Evolutionary conservation across 1,140 invertebrate species (phyloP), one percentile per base, ranked within the genome.

Genomic region (Piezodorus guildinii): DNA sequence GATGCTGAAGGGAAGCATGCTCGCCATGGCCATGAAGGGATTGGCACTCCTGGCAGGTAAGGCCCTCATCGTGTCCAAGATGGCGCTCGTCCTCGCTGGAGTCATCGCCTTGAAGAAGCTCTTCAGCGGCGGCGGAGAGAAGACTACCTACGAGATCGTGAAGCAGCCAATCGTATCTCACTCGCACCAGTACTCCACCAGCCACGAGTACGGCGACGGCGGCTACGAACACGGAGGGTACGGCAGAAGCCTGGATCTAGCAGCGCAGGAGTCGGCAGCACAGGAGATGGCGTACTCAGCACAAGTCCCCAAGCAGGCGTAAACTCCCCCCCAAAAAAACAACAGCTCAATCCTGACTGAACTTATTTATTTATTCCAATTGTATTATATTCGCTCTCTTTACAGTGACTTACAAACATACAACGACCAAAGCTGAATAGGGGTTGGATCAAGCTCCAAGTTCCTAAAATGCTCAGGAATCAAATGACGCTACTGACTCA

Each of bases 111-210:
- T 91, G 49, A 90, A 88, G 76, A 88, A 88, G 71, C 74, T 88
- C 21, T 80, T 86, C 63, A 75, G 76, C 72, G 69, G 68, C 6
- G 74, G 77, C 44, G 78, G 82, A 58, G 86, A 88, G 70, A 89
- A 88, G 72, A 89, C 86, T 3, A 88, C 87, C 15, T 87, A 88
- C 69, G 87, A 90, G 74, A 88, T 90, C 71, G 83, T 90, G 17
- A 90, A 90, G 72, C 85, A 88, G 74, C 87, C 87, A n/a, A 83
- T 88, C 68, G 82, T 87, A 60, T 85, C 82, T 45, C 84, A 86
- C 72, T 81, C 81, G 68, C 85, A 90, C 68, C 84, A 85, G 5
- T 87, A 89, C 70, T 87, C 86, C 1, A 81, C 82, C 9, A 80
- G 81, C 15, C 85, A 86, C 72, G 82, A 85, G 65, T 12, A 76